Evolutionary conservation across 2,113 vertebrate genomes (phyloP).

Genomic region (Ophthalmolycus amberensis): DNA sequence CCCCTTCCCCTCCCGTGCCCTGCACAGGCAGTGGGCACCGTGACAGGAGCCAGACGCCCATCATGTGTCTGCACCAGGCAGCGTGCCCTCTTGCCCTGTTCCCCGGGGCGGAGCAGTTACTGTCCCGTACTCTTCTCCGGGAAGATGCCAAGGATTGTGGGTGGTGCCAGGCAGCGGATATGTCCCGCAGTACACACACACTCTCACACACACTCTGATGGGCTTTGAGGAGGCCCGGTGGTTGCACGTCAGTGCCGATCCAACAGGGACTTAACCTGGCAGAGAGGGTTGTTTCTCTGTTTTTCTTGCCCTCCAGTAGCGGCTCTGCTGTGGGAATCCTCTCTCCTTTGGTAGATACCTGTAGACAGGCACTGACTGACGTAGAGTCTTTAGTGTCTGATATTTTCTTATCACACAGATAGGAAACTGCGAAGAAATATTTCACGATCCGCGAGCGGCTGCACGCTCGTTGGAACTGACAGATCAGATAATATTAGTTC

Average conservation of each 20-base stretch:
- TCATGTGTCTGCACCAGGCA: constrained; percentile 76
- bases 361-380: constrained; percentile 11
- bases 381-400: background rate
- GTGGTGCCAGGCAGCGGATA: constrained; percentile 53
- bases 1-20: constrained; percentile 28
- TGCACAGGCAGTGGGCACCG: constrained; percentile 60
- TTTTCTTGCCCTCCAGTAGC: constrained; percentile 47
- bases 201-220: constrained; percentile 34
- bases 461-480: background rate
- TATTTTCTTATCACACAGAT: background rate
- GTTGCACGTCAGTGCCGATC: constrained; percentile 37
- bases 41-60: constrained; percentile 76
- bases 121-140: constrained; percentile 54
- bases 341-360: constrained; percentile 31
- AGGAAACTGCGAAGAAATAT: constrained; percentile 18
- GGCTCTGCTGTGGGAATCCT: constrained; percentile 6
- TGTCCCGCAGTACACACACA: constrained; percentile 41
- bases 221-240: constrained; percentile 46
- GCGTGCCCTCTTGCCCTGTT: constrained; percentile 70
- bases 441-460: background rate
- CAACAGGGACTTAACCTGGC: constrained; percentile 45
- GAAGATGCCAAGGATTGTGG: constrained; percentile 63
- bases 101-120: constrained; percentile 67
- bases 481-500: constrained; percentile 11
- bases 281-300: constrained; percentile 22